Evolutionary conservation across 1,140 invertebrate species (phyloP), one percentile per base, ranked within the genome.

Genomic region (Scaptodrosophila lebanonensis): DNA sequence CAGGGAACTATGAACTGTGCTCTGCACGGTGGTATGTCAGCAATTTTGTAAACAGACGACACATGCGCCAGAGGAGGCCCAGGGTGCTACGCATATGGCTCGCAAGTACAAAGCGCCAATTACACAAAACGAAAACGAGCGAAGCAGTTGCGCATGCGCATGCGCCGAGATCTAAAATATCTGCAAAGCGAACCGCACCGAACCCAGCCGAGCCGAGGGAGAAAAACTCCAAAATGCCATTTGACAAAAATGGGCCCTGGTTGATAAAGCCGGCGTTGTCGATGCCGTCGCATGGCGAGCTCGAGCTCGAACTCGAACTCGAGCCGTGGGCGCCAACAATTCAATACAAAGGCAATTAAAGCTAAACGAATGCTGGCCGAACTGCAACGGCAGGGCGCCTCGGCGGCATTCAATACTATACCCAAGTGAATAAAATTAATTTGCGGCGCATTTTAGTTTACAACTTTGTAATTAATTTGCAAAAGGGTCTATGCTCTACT

Each of bases 381-480:
- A 3, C 22, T 25, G 22, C 22, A 25, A 25, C 8, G 42, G 33
- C 36, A 40, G 18, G 3, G 49, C 22, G 15, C 16, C 29, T 13
- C 27, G 22, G 18, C 25, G 35, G 25, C 5, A 38, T 17, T 1
- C 15, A 45, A 29, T 48, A 27, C 36, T 43, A 15, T 9, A 9
- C 12, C 32, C 56, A 9, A 50, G 44, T 35, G 48, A 38, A 59
- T 64, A 60, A 79, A 82, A 82, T 76, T 82, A 76, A 83, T 82
- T 82, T 71, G 70, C 66, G 54, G 56, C 35, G 48, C 53, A 70
- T 75, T 76, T 83, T 83, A 70, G 77, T 71, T 82, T 51, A 82
- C 76, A 83, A 82, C 54, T 82, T 83, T 82, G 75, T 82, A 82
- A 82, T 82, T 82, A 83, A 82, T 79, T 79, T 75, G 72, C 72